Evolutionary conservation across 2,113 vertebrate genomes (phyloP), one percentile per base, ranked within the genome.

Genomic region (Grammomys dolichurus): DNA sequence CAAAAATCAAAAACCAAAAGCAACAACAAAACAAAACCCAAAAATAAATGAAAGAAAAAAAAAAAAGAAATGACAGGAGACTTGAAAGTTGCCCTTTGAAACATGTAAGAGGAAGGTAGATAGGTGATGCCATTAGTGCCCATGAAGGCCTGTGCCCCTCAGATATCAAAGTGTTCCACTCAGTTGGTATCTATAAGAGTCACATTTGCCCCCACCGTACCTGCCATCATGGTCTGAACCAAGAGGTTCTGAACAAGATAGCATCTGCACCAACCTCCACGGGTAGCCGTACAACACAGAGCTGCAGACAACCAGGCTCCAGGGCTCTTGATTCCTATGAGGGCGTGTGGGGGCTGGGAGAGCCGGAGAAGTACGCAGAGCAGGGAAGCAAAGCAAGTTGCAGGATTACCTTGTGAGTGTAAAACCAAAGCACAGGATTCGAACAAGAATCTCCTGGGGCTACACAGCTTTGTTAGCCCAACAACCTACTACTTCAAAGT

Each of bases 181-280:
- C 94, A 13, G 58, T 77, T 95, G 89, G 60, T 31, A 93, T 95
- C 94, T 97, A 97, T 85, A 95, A 93, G 90, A 51, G 69, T 7
- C 54, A 0, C 12, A 97, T 97, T 98, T 92, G 67, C 86, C 48
- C 75, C 97, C 87, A 96, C 91, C 72, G 89, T 96, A 96, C 91
- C 95, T 46, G 19, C 51, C 84, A 96, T 96, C 70, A 91, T 96
- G 94, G 85, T 96, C 75, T 97, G 97, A 88, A 90, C 95, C 91
- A 96, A 94, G 96, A 97, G 92, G 86, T 97, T 96, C 31, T 80
- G 73, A 95, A 92, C 80, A 98, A 98, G 98, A 98, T 97, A 97
- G 31, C 82, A 97, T 98, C 96, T 97, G 89, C 28, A 77, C 73
- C 92, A 92, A 93, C 96, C 96, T 98, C 95, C 5, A 40, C n/a